Conservation (phyloP, 1,140 invertebrate genomes). For the Drosophila kikkawai region DNA sequence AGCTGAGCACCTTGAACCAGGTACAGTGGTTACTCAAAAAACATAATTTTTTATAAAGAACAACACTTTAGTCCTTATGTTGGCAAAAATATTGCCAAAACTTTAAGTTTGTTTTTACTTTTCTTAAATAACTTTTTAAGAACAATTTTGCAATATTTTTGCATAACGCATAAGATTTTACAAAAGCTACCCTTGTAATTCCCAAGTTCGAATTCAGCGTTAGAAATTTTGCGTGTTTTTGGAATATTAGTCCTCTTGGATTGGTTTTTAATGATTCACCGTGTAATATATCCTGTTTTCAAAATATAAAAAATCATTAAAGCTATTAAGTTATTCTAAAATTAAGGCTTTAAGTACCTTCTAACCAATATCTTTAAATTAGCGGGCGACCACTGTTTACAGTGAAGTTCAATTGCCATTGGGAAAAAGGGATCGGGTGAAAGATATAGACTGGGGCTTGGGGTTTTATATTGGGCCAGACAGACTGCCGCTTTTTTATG, state of each 20-base stretch:
- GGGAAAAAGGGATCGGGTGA: constrained; percentile 5
- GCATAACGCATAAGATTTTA: background rate
- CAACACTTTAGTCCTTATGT: no score
- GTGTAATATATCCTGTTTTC: no score
- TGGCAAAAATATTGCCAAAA: no score
- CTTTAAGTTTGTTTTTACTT: no score
- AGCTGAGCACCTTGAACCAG: constrained; percentile 23
- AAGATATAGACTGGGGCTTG: constrained; percentile 4
- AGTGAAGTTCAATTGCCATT: constrained; percentile 37
- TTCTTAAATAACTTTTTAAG: no score
- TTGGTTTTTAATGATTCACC: no score
- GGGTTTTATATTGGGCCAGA: constrained; percentile 35
- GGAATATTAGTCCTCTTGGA: no score
- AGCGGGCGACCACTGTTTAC: constrained; percentile 19
- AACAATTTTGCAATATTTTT: background rate
- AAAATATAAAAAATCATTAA: no score
- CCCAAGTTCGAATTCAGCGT: background rate
- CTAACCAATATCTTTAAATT: background rate
- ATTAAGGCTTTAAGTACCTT: background rate
- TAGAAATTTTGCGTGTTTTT: background rate
- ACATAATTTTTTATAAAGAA: no score
- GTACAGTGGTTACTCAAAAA: constrained; percentile 1
- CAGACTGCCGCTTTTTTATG: constrained; percentile 43
- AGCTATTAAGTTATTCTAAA: background rate
- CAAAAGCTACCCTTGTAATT: background rate